phyloP scores from a whole-genome alignment of 2,797 vertebrate species.

The Percopsis omiscomaycus region DNA sequence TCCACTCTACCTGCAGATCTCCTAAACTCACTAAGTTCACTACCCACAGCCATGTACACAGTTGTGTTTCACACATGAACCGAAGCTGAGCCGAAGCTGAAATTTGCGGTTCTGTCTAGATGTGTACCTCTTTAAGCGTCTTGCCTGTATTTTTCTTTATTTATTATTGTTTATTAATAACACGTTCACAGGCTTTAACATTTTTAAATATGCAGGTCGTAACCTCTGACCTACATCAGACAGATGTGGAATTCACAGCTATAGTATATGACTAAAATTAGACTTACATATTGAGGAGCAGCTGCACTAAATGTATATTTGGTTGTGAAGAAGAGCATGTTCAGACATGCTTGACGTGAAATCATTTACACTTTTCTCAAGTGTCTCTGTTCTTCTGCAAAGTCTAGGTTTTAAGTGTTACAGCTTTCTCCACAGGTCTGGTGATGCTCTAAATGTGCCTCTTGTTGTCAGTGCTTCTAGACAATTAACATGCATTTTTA shows the following conservation, averaged over 20 bases:
- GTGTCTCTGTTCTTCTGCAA: slow-evolving; percentile 55
- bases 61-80: too few relatives aligned
- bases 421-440: slow-evolving; percentile 57
- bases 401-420: slow-evolving; percentile 31
- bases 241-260: slow-evolving; percentile 49
- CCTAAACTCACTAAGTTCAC: too few relatives aligned
- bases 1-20: too few relatives aligned
- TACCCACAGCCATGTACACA: too few relatives aligned
- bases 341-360: slow-evolving; percentile 51
- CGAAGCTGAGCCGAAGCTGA: too few relatives aligned
- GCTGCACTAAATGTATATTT: slow-evolving; percentile 60
- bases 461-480: slow-evolving; percentile 47
- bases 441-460: slow-evolving; percentile 41
- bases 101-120: too few relatives aligned
- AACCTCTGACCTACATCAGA: slow-evolving; percentile 24
- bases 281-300: slow-evolving; percentile 67
- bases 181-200: slow-evolving; percentile 32
- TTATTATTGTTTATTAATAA: slow-evolving; percentile 37
- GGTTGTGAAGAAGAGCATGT: slow-evolving; percentile 49
- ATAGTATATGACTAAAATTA: slow-evolving; percentile 49
- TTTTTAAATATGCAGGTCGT: too few relatives aligned
- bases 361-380: slow-evolving; percentile 52
- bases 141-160: too few relatives aligned
- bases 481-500: slow-evolving; percentile 46
- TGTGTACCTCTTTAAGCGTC: too few relatives aligned